phyloP scores from a whole-genome alignment of 2,888 invertebrate species.

The Ditula angustiorana region DNA sequence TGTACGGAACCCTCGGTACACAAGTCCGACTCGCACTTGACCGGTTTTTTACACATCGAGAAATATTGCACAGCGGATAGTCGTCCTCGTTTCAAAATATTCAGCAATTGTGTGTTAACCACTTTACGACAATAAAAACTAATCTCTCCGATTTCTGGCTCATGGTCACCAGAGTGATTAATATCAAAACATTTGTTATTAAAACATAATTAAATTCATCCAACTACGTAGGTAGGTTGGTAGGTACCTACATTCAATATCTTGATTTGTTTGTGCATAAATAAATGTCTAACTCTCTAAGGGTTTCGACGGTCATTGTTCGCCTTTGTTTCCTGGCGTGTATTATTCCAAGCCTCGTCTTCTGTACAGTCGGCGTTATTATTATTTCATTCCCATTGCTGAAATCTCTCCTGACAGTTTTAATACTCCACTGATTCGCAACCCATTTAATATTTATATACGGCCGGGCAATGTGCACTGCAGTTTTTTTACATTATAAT shows the following conservation, averaged over 20 bases:
- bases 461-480: slow-evolving; percentile 11
- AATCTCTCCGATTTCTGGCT: no score
- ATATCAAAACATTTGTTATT: no score
- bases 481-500: slow-evolving; percentile 32
- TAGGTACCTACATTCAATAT: not conserved
- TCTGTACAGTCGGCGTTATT: not conserved
- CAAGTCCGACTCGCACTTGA: no score
- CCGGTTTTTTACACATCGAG: no score
- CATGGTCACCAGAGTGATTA: no score
- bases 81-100: no score
- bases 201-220: no score
- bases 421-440: slow-evolving; percentile 33
- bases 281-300: slow-evolving; percentile 2
- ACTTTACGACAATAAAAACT: no score
- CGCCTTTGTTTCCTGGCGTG: slow-evolving; percentile 13
- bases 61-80: no score
- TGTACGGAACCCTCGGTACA: no score
- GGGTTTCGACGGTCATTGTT: slow-evolving; percentile 19
- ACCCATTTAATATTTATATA: slow-evolving; percentile 36
- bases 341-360: slow-evolving; percentile 17
- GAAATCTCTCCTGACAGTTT: slow-evolving; percentile 36
- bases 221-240: no score
- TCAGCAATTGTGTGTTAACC: no score
- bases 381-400: slow-evolving; percentile 35
- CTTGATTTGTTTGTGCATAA: slow-evolving; percentile 10